Conservation (phyloP, 2,113 vertebrate species). For the Sapayoa aenigma region DNA sequence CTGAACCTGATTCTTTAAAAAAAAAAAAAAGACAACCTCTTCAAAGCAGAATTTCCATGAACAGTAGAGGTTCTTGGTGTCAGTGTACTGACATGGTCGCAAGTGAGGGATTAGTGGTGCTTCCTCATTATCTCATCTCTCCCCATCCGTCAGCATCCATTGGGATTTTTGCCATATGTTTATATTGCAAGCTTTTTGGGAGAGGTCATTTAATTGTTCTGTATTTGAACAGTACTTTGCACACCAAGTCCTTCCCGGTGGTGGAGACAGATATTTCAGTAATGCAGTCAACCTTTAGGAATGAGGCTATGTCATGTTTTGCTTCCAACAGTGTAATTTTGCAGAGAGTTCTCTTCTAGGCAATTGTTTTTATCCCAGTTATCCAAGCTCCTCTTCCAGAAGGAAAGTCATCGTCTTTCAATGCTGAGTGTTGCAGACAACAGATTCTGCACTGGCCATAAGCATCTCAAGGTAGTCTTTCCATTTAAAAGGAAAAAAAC, state of each 20-base stretch:
- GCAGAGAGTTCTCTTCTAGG: not conserved
- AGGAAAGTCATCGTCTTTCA: accelerated
- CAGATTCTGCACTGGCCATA: not conserved
- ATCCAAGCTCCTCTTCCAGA: not conserved
- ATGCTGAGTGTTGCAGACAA: not conserved
- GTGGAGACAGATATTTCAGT: not conserved
- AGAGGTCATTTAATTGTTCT: not conserved
- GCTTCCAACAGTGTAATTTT: not conserved
- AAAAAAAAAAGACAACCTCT: not conserved
- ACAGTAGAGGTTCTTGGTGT: not conserved
- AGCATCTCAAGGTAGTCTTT: not conserved
- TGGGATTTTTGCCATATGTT: not conserved
- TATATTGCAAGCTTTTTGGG: not conserved
- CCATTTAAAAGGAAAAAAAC: not conserved
- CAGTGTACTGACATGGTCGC: not conserved
- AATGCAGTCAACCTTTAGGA: not conserved
- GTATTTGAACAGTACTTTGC: not conserved
- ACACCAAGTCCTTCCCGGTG: not conserved
- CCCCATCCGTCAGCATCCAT: not conserved
- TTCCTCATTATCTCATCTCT: not conserved
- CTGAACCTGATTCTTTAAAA: not conserved
- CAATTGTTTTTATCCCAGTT: not conserved
- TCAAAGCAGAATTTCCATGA: not conserved
- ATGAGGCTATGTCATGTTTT: not conserved
- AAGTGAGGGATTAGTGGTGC: not conserved